Conservation (phyloP, 2,113 vertebrate genomes). For the Zapornia atra region DNA sequence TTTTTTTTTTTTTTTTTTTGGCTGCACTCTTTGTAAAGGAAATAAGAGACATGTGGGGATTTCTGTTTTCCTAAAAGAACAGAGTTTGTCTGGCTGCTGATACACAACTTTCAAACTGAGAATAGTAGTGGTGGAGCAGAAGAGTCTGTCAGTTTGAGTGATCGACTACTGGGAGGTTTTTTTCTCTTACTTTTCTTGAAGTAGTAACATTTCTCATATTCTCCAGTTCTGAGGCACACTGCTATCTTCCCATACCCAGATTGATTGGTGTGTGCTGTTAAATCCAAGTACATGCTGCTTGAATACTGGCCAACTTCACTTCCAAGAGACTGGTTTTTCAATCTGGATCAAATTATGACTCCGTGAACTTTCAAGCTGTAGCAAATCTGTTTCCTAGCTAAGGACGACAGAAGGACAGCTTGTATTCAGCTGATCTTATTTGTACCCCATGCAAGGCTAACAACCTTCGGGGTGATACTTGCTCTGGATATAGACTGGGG, state of each 20-base stretch:
- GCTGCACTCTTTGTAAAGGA: not conserved
- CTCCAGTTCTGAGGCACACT: not conserved
- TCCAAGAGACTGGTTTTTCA: slow-evolving; percentile 17
- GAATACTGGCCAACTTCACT: not conserved
- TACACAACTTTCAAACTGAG: not conserved
- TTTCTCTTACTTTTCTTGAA: slow-evolving; percentile 12
- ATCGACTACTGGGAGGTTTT: not conserved
- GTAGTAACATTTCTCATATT: not conserved
- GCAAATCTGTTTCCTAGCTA: not conserved
- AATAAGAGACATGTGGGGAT: not conserved
- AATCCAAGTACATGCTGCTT: not conserved
- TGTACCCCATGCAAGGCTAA: not conserved
- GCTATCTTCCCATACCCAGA: not conserved
- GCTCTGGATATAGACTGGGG: not conserved
- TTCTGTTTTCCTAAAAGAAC: not conserved
- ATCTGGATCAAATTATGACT: slow-evolving; percentile 31
- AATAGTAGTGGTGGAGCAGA: not conserved
- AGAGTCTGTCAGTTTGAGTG: not conserved
- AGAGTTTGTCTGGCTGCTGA: not conserved
- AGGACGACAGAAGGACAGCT: not conserved
- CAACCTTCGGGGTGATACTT: not conserved
- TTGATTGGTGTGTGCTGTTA: not conserved
- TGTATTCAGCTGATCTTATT: not conserved
- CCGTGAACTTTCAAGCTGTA: not conserved
- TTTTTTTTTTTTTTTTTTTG: not conserved